Evolutionary conservation across 2,888 invertebrate species (phyloP).

Genomic region (Dermolepida albohirtum): DNA sequence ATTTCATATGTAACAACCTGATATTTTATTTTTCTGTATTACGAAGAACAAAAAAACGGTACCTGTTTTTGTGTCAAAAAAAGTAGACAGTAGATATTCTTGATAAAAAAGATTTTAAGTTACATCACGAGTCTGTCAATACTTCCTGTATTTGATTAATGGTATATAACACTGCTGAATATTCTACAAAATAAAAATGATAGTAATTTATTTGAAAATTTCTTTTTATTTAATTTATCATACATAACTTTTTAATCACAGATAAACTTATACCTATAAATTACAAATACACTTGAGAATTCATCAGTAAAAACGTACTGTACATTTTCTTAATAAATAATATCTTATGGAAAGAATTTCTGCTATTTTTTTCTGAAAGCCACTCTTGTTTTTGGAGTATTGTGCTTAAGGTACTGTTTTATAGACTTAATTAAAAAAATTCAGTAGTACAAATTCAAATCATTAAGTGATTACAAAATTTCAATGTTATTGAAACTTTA

Average conservation of each 20-base stretch:
- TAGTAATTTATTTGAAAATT: slow-evolving; percentile 26
- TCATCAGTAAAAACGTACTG: slow-evolving; percentile 10
- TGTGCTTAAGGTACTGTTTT: neutral
- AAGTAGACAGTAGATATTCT: too few species aligned
- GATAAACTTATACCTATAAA: slow-evolving; percentile 37
- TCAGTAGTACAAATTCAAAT: slow-evolving; percentile 3
- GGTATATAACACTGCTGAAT: too few species aligned
- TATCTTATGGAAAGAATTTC: slow-evolving; percentile 12
- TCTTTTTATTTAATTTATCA: slow-evolving; percentile 36
- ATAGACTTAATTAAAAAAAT: slow-evolving; percentile 1
- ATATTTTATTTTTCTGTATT: too few species aligned
- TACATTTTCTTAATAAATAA: slow-evolving; percentile 20
- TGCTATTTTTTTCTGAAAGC: neutral
- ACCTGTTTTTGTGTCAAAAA: too few species aligned
- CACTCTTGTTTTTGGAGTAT: slow-evolving; percentile 4
- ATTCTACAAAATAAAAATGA: neutral
- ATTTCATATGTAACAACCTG: too few species aligned
- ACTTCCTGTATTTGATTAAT: too few species aligned
- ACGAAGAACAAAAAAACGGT: too few species aligned
- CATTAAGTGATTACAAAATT: neutral
- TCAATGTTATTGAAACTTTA: too few species aligned
- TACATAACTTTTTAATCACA: slow-evolving; percentile 36
- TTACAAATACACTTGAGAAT: slow-evolving; percentile 34
- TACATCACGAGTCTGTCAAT: too few species aligned
- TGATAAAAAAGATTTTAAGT: too few species aligned